These are phyloP conservation scores for Ailurus styani DNA, from an alignment of 2,113 vertebrate genomes.

Conservation along the genomic window DNA sequence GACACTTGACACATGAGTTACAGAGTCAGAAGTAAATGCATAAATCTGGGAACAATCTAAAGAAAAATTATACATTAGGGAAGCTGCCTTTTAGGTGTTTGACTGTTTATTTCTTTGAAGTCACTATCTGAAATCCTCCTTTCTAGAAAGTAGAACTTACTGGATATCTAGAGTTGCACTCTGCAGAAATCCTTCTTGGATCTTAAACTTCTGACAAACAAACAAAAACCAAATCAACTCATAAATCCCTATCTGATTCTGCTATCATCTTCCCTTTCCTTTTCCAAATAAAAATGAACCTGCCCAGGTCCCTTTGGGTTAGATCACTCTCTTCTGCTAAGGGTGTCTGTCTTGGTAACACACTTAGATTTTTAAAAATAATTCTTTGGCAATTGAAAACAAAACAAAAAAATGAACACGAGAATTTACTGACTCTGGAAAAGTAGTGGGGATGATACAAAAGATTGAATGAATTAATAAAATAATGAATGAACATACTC, in stretches of 20 bases:
- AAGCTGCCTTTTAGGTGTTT: background rate
- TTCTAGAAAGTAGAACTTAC: background rate
- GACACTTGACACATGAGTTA: background rate
- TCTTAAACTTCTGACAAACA: background rate
- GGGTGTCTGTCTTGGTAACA: background rate
- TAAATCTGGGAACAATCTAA: background rate
- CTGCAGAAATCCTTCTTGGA: background rate
- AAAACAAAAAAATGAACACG: background rate
- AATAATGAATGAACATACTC: background rate
- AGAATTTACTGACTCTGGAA: background rate
- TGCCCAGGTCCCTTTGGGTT: background rate
- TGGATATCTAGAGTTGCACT: background rate
- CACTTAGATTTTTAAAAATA: background rate
- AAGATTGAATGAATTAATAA: background rate
- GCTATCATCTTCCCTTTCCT: background rate
- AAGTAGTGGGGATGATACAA: background rate
- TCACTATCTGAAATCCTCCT: background rate
- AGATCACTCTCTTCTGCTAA: background rate
- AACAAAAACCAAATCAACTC: background rate
- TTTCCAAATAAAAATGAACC: background rate
- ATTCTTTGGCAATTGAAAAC: background rate
- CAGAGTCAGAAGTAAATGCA: background rate
- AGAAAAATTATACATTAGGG: background rate
- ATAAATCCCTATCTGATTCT: background rate
- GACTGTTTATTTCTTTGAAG: background rate